phyloP scores from a whole-genome alignment of 2,888 invertebrate species.

The Aspidiotus rigidus region DNA sequence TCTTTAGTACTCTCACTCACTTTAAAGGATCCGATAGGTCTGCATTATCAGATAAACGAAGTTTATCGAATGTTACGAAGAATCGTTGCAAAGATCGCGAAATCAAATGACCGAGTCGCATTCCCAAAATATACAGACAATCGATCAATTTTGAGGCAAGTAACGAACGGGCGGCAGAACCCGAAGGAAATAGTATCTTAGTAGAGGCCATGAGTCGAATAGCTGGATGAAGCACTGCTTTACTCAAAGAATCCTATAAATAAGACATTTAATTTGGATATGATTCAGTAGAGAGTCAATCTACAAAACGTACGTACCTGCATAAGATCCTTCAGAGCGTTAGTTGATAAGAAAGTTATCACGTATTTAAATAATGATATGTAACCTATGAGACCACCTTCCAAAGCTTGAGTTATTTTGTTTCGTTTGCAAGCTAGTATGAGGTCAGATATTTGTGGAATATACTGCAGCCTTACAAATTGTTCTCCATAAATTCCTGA shows the following conservation, averaged over 20 bases:
- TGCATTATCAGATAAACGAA: conserved; percentile 44
- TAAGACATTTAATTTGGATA: conserved; percentile 17
- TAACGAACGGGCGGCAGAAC: conserved; percentile 61
- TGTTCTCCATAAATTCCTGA: conserved; percentile 67
- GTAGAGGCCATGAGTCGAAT: conserved; percentile 71
- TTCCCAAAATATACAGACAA: conserved; percentile 67
- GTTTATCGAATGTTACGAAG: conserved; percentile 72
- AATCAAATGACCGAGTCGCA: conserved; percentile 57
- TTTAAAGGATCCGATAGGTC: conserved; percentile 4
- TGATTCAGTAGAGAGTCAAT: no score
- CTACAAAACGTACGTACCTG: conserved; percentile 50
- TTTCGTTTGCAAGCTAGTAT: conserved; percentile 64
- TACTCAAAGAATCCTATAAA: conserved; percentile 69
- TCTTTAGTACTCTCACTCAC: neutral
- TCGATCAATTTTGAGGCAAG: conserved; percentile 73
- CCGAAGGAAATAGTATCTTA: conserved; percentile 71
- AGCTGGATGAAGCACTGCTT: conserved; percentile 72
- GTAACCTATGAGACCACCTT: conserved; percentile 79
- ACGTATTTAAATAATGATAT: conserved; percentile 69
- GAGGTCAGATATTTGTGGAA: conserved; percentile 80
- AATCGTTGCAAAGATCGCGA: conserved; percentile 63
- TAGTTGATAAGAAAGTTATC: conserved; percentile 71
- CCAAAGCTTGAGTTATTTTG: conserved; percentile 70
- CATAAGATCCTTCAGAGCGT: conserved; percentile 75
- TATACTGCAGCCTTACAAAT: conserved; percentile 75